phyloP scores from a whole-genome alignment of 2,888 invertebrate species.

The Anaspis maculata region DNA sequence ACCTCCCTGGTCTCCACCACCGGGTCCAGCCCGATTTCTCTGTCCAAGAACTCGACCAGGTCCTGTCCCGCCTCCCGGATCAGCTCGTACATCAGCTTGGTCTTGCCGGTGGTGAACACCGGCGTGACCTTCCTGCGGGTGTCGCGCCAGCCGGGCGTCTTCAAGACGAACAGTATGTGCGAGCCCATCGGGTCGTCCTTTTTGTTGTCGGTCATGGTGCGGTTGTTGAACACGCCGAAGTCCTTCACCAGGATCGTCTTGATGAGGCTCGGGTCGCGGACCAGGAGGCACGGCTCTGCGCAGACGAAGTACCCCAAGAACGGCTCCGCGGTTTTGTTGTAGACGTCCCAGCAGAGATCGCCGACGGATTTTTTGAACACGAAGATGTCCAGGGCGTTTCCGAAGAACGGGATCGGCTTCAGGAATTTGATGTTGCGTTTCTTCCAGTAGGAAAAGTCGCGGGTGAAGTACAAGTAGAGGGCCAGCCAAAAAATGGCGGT shows the following conservation, averaged over 20 bases:
- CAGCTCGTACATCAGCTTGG: slow-evolving; percentile 43
- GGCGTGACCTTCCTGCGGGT: slow-evolving; percentile 45
- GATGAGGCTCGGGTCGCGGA: slow-evolving; percentile 41
- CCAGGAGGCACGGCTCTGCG: slow-evolving; percentile 39
- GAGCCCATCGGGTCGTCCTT: slow-evolving; percentile 38
- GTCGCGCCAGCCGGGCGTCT: slow-evolving; percentile 45
- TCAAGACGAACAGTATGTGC: slow-evolving; percentile 38
- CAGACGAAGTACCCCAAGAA: slow-evolving; percentile 42
- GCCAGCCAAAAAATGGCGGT: slow-evolving; percentile 15
- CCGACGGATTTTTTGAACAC: slow-evolving; percentile 30
- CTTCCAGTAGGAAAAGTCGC: slow-evolving; percentile 41
- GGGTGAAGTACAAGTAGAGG: slow-evolving; percentile 32
- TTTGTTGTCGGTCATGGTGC: slow-evolving; percentile 38
- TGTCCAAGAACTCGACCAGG: slow-evolving; percentile 14
- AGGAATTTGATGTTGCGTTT: slow-evolving; percentile 35
- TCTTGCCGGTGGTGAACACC: slow-evolving; percentile 45
- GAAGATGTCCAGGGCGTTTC: slow-evolving; percentile 38
- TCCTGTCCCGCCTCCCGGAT: slow-evolving; percentile 36
- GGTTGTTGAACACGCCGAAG: slow-evolving; percentile 41
- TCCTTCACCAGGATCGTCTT: slow-evolving; percentile 41
- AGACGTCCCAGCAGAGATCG: slow-evolving; percentile 8
- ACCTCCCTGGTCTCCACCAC: slow-evolving; percentile 15
- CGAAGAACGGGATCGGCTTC: slow-evolving; percentile 37
- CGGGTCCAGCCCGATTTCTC: slow-evolving; percentile 1
- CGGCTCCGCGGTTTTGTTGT: slow-evolving; percentile 19